Conservation (phyloP, 2,888 invertebrate genomes). For the Aradus depressus region DNA sequence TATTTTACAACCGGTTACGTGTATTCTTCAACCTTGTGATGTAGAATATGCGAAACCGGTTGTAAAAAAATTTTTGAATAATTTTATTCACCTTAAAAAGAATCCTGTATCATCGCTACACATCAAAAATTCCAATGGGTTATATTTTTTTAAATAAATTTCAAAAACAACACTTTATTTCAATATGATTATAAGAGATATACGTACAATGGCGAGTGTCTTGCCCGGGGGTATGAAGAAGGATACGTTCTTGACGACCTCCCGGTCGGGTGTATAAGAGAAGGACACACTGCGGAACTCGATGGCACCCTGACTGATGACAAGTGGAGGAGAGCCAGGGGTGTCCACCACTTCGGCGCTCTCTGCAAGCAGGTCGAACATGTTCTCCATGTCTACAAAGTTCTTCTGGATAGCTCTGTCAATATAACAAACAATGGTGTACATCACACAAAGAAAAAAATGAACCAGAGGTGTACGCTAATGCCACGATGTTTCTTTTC, state of each 20-base stretch:
- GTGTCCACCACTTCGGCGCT: slow-evolving; percentile 78
- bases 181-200: neutral
- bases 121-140: neutral
- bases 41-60: no score
- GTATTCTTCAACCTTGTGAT: no score
- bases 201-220: slow-evolving; percentile 65
- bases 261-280: slow-evolving; percentile 68
- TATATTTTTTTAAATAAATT: slow-evolving; percentile 4
- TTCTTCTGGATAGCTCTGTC: slow-evolving; percentile 88
- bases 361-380: slow-evolving; percentile 89
- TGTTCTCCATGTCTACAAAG: slow-evolving; percentile 99
- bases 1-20: no score
- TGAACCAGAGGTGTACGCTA: no score
- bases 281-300: slow-evolving; percentile 87
- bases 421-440: slow-evolving; percentile 26
- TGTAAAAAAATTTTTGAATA: no score
- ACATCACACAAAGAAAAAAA: no score
- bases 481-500: no score
- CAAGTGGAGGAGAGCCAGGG: slow-evolving; percentile 60
- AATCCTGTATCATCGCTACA: no score
- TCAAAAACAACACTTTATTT: slow-evolving; percentile 4
- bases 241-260: slow-evolving; percentile 63
- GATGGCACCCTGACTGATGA: slow-evolving; percentile 58
- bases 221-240: slow-evolving; percentile 73
- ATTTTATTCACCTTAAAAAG: no score